Percentiles rank a stretch among this genome's conserved stretches.
These are phyloP conservation scores for Sterrhoptilus dennistouni DNA, from an alignment of 2,113 vertebrate species.

Conservation along the genomic window DNA sequence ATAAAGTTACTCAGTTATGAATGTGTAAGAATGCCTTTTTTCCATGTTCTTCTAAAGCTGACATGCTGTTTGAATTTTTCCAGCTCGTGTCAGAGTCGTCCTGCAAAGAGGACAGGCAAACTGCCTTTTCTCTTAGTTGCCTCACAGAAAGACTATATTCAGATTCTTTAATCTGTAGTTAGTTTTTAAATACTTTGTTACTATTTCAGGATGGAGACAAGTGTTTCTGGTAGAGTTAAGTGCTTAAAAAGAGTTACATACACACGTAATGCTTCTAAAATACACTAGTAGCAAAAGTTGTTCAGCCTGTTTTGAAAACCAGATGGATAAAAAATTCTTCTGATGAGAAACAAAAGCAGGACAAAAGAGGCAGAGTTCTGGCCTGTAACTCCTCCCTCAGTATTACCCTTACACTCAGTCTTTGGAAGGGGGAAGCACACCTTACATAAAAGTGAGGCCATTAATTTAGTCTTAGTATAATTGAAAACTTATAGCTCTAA, in stretches of 20 bases:
- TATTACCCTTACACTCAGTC: not conserved
- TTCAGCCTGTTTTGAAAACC: not conserved
- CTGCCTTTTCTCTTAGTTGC: not conserved
- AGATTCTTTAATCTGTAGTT: not conserved
- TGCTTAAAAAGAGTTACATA: not conserved
- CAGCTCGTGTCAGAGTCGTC: not conserved
- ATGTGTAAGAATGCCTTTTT: not conserved
- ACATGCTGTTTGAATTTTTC: not conserved
- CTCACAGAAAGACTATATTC: not conserved
- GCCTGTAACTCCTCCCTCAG: not conserved
- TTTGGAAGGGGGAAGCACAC: not conserved
- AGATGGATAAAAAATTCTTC: not conserved
- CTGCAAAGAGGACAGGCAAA: not conserved
- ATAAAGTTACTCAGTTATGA: not conserved
- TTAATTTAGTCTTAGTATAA: not conserved
- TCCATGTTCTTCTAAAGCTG: not conserved
- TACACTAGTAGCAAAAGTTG: not conserved
- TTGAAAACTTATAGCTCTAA: not conserved
- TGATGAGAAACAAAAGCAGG: not conserved
- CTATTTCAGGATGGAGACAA: not conserved
- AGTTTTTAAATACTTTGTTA: not conserved
- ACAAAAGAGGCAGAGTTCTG: not conserved
- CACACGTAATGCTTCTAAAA: not conserved
- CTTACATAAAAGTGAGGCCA: not conserved
- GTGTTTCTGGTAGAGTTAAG: not conserved